Conservation (phyloP, 2,797 vertebrate genomes). For the Manis crassicaudata region DNA sequence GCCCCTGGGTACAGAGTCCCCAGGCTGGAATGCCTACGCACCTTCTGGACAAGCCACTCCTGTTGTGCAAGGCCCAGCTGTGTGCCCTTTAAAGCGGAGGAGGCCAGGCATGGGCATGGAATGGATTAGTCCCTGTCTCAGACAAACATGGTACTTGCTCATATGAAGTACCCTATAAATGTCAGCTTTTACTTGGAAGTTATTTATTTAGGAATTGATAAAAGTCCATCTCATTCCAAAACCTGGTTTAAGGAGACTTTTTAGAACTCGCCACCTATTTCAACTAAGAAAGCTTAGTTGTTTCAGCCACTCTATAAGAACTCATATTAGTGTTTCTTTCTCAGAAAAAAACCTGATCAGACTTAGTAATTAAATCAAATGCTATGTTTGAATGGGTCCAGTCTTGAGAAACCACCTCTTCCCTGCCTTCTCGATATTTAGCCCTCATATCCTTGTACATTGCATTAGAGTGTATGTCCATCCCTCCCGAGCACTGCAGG, state of each 20-base stretch:
- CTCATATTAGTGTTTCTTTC: background rate
- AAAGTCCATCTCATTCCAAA: background rate
- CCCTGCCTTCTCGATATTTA: background rate
- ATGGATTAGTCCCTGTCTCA: background rate
- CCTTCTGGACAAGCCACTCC: background rate
- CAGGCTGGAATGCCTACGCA: background rate
- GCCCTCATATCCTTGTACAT: background rate
- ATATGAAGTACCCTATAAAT: background rate
- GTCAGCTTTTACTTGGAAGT: background rate
- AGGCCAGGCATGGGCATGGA: accelerated
- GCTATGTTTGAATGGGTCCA: background rate
- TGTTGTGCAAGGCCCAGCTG: background rate
- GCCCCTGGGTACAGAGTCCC: background rate
- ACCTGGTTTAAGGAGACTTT: background rate
- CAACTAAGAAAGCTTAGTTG: background rate
- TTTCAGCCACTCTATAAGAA: background rate
- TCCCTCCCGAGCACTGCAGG: accelerated
- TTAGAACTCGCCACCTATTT: background rate
- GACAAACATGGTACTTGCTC: background rate
- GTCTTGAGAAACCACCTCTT: background rate
- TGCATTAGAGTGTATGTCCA: background rate
- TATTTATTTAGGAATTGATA: background rate
- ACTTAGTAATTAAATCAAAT: background rate
- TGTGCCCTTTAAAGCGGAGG: background rate
- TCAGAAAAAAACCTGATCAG: background rate